phyloP scores from a whole-genome alignment of 2,797 vertebrate species.

The Tympanoctomys barrerae region DNA sequence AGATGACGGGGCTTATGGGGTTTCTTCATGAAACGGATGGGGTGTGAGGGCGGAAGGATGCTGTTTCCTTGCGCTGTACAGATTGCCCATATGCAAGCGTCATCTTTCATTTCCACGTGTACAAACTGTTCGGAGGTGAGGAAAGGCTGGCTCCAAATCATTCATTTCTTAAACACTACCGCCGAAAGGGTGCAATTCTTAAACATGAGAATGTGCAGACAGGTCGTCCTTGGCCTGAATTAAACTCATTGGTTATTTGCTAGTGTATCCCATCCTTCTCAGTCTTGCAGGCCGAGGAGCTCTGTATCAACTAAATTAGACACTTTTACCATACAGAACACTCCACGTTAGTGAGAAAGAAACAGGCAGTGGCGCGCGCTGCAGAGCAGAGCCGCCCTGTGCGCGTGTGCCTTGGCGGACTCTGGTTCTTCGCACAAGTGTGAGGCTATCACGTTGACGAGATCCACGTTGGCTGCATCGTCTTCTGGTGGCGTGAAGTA shows the following conservation, averaged over 20 bases:
- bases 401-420: conserved; percentile 7
- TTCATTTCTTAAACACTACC: conserved; percentile 82
- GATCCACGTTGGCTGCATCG: conserved; percentile 54
- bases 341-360: conserved; percentile 62
- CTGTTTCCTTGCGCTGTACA: conserved; percentile 61
- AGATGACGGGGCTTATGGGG: conserved; percentile 68
- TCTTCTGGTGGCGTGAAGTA: not conserved
- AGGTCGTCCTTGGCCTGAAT: conserved; percentile 80
- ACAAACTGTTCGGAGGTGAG: conserved; percentile 73
- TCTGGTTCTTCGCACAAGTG: conserved; percentile 47
- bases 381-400: not conserved
- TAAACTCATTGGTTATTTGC: conserved; percentile 85
- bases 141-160: conserved; percentile 78
- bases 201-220: conserved; percentile 83
- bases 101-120: conserved; percentile 75
- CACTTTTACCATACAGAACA: conserved; percentile 67
- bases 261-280: conserved; percentile 81
- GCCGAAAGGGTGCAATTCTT: conserved; percentile 83
- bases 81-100: conserved; percentile 76
- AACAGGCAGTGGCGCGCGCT: conserved; percentile 54
- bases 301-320: conserved; percentile 83
- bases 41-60: not conserved
- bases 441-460: conserved; percentile 24
- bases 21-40: conserved; percentile 54
- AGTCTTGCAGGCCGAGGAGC: conserved; percentile 72